Evolutionary conservation across 2,113 vertebrate species (phyloP).

Genomic region (Chamaea fasciata): DNA sequence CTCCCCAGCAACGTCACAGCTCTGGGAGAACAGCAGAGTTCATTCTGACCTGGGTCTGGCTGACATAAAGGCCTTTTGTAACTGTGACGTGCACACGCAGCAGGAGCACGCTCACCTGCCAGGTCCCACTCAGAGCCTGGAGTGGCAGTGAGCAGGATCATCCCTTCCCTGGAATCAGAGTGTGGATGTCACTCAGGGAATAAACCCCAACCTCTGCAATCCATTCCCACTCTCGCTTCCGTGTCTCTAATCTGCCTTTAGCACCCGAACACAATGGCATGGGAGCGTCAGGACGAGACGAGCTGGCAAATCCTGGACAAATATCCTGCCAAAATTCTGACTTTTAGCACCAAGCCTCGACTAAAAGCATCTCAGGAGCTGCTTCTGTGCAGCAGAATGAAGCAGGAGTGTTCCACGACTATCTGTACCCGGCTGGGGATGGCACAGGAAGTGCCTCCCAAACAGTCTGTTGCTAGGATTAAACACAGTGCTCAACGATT

Average conservation of each 20-base stretch:
- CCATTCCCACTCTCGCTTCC: not conserved
- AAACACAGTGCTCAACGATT: not conserved
- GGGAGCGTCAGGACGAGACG: not conserved
- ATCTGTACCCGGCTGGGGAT: not conserved
- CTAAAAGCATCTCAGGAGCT: not conserved
- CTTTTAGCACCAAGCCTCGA: not conserved
- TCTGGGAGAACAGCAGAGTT: not conserved
- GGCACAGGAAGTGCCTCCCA: not conserved
- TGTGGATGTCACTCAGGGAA: not conserved
- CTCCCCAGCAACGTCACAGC: not conserved
- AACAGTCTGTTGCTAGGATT: not conserved
- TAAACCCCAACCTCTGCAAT: not conserved
- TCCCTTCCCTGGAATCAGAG: not conserved
- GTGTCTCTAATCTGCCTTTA: not conserved
- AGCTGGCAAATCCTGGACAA: not conserved
- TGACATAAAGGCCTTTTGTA: not conserved
- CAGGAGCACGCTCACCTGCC: not conserved
- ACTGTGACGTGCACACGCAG: not conserved
- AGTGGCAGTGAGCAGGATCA: not conserved
- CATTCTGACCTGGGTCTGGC: not conserved
- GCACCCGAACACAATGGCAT: not conserved
- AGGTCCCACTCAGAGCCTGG: not conserved
- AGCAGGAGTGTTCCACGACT: not conserved
- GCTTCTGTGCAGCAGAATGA: not conserved
- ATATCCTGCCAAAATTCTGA: not conserved